Evolutionary conservation across 1,140 invertebrate genomes (phyloP).

Genomic region (Magallana gigas): DNA sequence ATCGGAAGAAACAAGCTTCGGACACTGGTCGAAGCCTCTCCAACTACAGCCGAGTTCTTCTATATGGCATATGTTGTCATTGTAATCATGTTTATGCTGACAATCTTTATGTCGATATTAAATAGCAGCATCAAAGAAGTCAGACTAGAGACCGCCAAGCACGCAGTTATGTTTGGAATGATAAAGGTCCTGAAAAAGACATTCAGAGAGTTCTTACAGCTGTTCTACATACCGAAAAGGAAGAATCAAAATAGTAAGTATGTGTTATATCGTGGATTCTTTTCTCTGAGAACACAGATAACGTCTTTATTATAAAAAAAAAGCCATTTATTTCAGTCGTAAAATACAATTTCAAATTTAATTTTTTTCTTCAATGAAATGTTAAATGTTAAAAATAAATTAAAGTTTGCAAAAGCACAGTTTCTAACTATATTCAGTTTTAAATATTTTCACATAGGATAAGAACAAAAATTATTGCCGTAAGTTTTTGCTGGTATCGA

Average conservation of each 20-base stretch:
- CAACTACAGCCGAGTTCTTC: constrained; percentile 87
- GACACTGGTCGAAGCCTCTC: constrained; percentile 84
- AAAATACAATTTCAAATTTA: no score
- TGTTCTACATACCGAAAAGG: not conserved
- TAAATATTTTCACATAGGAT: no score
- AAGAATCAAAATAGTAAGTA: not conserved
- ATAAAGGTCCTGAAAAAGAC: constrained; percentile 54
- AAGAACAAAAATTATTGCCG: no score
- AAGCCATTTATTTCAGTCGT: no score
- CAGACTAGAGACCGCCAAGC: constrained; percentile 43
- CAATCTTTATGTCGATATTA: constrained; percentile 90
- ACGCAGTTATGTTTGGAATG: constrained; percentile 63
- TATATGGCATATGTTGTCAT: constrained; percentile 88
- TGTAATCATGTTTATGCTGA: constrained; percentile 88
- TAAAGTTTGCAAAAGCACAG: no score
- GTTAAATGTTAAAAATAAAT: no score
- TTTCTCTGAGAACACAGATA: no score
- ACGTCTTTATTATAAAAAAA: no score
- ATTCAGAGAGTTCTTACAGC: constrained; percentile 39
- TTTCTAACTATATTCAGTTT: no score
- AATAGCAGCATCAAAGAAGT: constrained; percentile 82
- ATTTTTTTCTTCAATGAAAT: no score
- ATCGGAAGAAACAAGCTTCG: constrained; percentile 88
- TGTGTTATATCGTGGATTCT: no score
- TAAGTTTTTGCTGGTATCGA: no score